Evolutionary conservation across 2,113 vertebrate genomes (phyloP), one percentile per base, ranked within the genome.

Genomic region (Cranoglanis bouderius): DNA sequence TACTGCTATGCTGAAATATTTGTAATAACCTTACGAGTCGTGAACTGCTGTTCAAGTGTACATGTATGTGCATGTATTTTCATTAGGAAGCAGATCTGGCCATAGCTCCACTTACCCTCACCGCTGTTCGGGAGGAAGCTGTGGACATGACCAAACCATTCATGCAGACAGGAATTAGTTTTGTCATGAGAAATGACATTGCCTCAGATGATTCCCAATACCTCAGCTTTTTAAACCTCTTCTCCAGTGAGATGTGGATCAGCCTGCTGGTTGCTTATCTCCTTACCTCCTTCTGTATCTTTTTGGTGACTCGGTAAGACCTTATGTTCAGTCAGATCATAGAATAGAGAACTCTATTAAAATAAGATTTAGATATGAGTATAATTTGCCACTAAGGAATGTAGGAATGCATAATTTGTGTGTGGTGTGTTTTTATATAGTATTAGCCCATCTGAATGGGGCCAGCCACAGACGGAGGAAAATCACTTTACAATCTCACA

Each of bases 371-470:
- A 40, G 63, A 72, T n/a, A 63, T 5, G 2, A 61, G 77, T 32
- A 4, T 8, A 13, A 82, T 3, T 57, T 82, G 81, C 9, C 21
- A 57, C 18, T 19, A 51, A 80, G 43, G n/a, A 67, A n/a, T 53
- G 29, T 32, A 38, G 70, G 26, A 51, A 70, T 59, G 35, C 59
- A 51, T 82, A 2, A 46, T 61, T 26, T 84, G 59, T 55, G 19
- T 85, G 29, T 61, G 55, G 29, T 35, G 26, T 49, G 18, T 55
- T 38, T 89, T 81, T 59, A 67, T 21, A 0, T 91, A 98, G 97
- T 87, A 94, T 98, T 90, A 98, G 97, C 90, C 97, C 97, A 3
- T 92, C 91, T 55, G 97, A 98, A 87, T 98, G 97, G 97, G 92
- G 93, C 0, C 96, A 96, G 72, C 96, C 96, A 0, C 93, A 96